phyloP scores from a whole-genome alignment of 2,113 vertebrate genomes.

The Saccopteryx bilineata region DNA sequence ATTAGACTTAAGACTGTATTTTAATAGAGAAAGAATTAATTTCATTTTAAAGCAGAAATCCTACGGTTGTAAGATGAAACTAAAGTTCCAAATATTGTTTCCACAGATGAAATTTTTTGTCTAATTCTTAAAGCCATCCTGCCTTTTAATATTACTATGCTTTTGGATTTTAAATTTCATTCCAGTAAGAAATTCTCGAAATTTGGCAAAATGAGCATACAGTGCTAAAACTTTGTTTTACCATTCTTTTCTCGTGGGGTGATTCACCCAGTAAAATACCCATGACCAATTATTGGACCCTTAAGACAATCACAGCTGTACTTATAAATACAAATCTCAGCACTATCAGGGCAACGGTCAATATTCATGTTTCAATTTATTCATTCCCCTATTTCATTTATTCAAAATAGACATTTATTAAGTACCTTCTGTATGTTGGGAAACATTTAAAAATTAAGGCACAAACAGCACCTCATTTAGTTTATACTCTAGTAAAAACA shows the following conservation, averaged over 20 bases:
- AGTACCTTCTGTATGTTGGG: not conserved
- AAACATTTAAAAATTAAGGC: not conserved
- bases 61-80: not conserved
- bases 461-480: not conserved
- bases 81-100: not conserved
- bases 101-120: not conserved
- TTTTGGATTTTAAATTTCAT: not conserved
- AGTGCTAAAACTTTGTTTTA: not conserved
- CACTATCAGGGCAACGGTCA: not conserved
- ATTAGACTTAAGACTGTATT: not conserved
- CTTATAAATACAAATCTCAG: not conserved
- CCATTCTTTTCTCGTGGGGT: not conserved
- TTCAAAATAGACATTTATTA: not conserved
- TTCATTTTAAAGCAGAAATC: constrained; percentile 2
- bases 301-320: not conserved
- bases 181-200: not conserved
- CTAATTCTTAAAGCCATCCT: not conserved
- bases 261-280: not conserved
- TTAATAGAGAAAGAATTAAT: not conserved
- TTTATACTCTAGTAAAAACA: not conserved
- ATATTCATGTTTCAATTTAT: not conserved
- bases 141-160: not conserved
- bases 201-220: not conserved
- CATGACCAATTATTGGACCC: not conserved
- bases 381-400: not conserved